Evolutionary conservation across 1,140 invertebrate genomes (phyloP).

Genomic region (Leptestheria dahalacensis): DNA sequence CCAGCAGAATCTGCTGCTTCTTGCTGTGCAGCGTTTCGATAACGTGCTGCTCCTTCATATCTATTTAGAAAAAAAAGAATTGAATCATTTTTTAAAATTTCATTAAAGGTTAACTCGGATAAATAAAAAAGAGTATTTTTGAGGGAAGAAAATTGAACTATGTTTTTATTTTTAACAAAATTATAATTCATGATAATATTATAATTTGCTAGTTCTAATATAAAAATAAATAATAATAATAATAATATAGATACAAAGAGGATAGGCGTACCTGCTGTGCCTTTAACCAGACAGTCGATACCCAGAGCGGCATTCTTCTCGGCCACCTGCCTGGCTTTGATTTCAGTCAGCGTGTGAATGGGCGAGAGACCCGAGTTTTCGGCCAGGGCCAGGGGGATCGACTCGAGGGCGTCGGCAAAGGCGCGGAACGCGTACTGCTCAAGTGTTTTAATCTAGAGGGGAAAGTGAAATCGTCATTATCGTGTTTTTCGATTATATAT

Average conservation of each 20-base stretch:
- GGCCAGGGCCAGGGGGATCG: constrained; percentile 84
- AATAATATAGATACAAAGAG: too few species aligned
- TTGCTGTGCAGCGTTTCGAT: constrained; percentile 95
- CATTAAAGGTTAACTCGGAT: too few species aligned
- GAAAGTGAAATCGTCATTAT: constrained; percentile 14
- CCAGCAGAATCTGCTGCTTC: constrained; percentile 90
- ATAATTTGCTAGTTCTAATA: not conserved
- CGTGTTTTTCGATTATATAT: not conserved
- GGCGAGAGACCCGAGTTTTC: constrained; percentile 91
- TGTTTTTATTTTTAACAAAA: too few species aligned
- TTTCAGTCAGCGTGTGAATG: constrained; percentile 70
- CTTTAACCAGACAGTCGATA: constrained; percentile 84
- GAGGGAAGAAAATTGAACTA: not conserved
- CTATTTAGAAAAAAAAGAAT: constrained; percentile 34
- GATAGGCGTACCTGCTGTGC: constrained; percentile 54
- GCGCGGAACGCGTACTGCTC: constrained; percentile 96
- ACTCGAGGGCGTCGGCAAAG: constrained; percentile 90
- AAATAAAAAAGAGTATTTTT: too few species aligned
- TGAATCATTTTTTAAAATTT: not conserved
- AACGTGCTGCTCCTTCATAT: constrained; percentile 93
- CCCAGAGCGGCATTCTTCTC: constrained; percentile 79
- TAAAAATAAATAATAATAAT: constrained; percentile 7
- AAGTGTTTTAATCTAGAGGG: constrained; percentile 56
- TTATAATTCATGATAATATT: too few species aligned
- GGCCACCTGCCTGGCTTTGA: constrained; percentile 74